phyloP scores from a whole-genome alignment of 2,113 vertebrate species.

The Erpornis zantholeuca region DNA sequence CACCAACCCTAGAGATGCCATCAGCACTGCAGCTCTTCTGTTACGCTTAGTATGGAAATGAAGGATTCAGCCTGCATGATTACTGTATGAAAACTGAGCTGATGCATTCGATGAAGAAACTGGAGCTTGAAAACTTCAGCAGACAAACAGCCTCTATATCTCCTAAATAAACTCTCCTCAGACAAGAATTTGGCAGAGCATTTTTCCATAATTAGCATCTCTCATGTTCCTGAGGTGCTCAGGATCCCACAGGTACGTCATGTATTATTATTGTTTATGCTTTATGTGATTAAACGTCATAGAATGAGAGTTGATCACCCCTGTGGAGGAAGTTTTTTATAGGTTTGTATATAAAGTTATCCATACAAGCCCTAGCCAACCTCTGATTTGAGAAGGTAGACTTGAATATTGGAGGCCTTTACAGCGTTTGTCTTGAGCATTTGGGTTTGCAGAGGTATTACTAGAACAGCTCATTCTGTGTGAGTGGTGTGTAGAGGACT shows the following conservation, averaged over 20 bases:
- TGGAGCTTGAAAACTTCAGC: background rate
- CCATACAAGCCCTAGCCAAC: background rate
- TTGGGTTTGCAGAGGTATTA: background rate
- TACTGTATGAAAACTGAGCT: background rate
- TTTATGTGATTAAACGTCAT: background rate
- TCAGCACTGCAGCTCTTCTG: background rate
- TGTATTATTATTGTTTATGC: background rate
- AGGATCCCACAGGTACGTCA: conserved; percentile 17
- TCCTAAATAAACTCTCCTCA: background rate
- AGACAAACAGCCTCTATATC: background rate
- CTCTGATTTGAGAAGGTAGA: background rate
- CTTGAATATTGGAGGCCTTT: background rate
- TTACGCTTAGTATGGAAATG: background rate
- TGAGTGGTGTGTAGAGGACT: background rate
- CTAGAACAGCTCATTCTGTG: background rate
- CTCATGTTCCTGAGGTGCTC: background rate
- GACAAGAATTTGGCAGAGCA: background rate
- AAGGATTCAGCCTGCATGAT: background rate
- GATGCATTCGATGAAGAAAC: background rate
- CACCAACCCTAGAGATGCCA: background rate
- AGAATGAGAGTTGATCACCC: background rate
- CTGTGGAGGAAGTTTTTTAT: background rate
- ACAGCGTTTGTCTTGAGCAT: background rate
- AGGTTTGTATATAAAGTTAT: background rate
- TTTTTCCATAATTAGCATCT: background rate